Base-by-base conservation (phyloP, 53 echinoderm and acorn worm genomes). In the Arbacia lixula region DNA sequence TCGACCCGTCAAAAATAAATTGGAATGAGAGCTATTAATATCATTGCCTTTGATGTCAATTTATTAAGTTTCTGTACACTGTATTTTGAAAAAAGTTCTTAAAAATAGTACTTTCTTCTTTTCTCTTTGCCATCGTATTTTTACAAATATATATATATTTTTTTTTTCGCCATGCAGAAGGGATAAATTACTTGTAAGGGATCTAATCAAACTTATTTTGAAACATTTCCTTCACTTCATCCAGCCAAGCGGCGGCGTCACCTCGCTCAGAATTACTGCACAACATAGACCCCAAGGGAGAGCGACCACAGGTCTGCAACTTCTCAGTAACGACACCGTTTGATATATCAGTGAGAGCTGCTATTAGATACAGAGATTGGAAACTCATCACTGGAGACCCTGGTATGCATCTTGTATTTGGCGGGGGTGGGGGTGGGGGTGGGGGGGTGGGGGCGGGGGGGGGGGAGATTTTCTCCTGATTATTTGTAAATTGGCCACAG, bases 201-300 rank as follows among this genome's bases (percentile, higher is more conserved):
- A 5, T 57, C 21, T 57, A 14, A 11, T 57, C 19, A 19, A 21
- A 10, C 5, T 28, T 14, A 30, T 30, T 64, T 10, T 30, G 4
- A 32, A 8, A 46, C 8, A 10, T 21, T 57, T 56, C 33, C 28
- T 56, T 3, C 21, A 56, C 29, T 12, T 42, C 63, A 14, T 65
- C 19, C 52, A 87, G 87, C 0, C 39, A 64, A 6, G 78, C 73
- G 22, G 74, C n/a, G 21, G 71, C 82, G 4, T 90, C 93, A 4
- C 90, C 93, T 11, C 84, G 93, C 9, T 81, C 55, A 17, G 93
- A 93, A 35, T 82, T 93, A 9, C 85, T 93, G 8, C 93, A 93
- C 49, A 93, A 93, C 62, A 93, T 93, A 41, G 93, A 93, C 43
- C 93, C 93, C 19, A 68, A 62, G 67, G 67, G 68, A 16, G n/a